phyloP scores from a whole-genome alignment of 2,113 vertebrate species.

The Dipodomys stephensi region DNA sequence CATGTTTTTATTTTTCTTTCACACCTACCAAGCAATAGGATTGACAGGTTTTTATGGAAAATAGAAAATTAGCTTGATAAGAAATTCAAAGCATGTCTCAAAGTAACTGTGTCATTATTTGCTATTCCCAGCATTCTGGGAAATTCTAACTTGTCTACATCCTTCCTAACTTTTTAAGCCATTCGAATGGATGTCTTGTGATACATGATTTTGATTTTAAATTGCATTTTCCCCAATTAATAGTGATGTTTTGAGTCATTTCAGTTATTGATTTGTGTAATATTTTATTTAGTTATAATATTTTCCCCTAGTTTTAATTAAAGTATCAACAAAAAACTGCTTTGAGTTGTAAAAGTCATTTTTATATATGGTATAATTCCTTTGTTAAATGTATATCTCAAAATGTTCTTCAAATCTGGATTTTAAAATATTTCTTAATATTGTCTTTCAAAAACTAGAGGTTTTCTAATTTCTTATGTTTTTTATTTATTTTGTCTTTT shows the following conservation, averaged over 20 bases:
- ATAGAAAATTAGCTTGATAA: not conserved
- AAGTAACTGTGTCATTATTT: not conserved
- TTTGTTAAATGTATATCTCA: not conserved
- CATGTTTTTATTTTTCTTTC: slow-evolving; percentile 3
- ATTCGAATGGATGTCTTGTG: not conserved
- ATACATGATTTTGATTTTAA: not conserved
- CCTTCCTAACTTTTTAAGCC: not conserved
- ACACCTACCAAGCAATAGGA: not conserved
- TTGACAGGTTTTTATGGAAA: not conserved
- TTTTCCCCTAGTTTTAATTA: not conserved
- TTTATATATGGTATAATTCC: not conserved
- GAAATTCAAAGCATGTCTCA: not conserved
- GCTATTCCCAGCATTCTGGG: no score
- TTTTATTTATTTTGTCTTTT: not conserved
- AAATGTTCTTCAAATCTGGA: not conserved
- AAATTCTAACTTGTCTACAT: not conserved
- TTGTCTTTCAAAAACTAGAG: not conserved
- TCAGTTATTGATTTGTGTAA: not conserved
- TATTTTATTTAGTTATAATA: not conserved
- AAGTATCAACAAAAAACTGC: no score
- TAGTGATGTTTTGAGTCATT: not conserved
- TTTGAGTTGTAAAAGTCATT: not conserved
- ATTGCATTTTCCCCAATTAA: not conserved
- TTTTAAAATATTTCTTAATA: not conserved
- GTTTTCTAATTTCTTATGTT: no score